Evolutionary conservation across 2,888 invertebrate genomes (phyloP).

Genomic region (Leptopilina drosophilae): DNA sequence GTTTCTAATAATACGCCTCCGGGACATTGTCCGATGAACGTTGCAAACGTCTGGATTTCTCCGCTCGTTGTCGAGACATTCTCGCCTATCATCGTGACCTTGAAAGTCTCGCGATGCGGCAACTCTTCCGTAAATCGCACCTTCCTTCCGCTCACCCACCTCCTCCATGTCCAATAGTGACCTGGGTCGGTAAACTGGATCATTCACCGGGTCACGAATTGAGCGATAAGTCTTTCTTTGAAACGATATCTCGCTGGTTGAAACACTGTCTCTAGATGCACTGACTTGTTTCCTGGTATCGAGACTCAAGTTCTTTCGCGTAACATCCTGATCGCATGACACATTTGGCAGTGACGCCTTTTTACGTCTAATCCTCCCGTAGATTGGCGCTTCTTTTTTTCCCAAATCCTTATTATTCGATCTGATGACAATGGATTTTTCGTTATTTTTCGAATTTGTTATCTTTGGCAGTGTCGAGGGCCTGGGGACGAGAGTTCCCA

Average conservation of each 20-base stretch:
- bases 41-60: slow-evolving; percentile 48
- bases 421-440: no score
- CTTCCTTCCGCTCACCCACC: slow-evolving; percentile 52
- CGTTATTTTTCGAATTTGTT: slow-evolving; percentile 47
- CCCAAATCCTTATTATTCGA: slow-evolving; percentile 56
- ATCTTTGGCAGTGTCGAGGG: slow-evolving; percentile 73
- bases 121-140: slow-evolving; percentile 59
- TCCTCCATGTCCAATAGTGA: slow-evolving; percentile 57
- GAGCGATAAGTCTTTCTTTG: slow-evolving; percentile 48
- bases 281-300: slow-evolving; percentile 41
- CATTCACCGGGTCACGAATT: slow-evolving; percentile 60
- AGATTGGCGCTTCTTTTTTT: slow-evolving; percentile 69
- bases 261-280: slow-evolving; percentile 40
- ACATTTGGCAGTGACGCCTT: slow-evolving; percentile 66
- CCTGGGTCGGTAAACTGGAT: slow-evolving; percentile 56
- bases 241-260: slow-evolving; percentile 49
- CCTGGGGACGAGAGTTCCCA: slow-evolving; percentile 62
- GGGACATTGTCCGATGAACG: slow-evolving; percentile 67
- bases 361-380: slow-evolving; percentile 70
- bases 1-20: slow-evolving; percentile 70
- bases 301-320: slow-evolving; percentile 46
- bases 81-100: slow-evolving; percentile 44
- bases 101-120: slow-evolving; percentile 50
- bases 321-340: slow-evolving; percentile 32
- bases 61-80: slow-evolving; percentile 51